A percentile compares a stretch with the other conserved stretches of the same genome.
These are phyloP conservation scores for Nerophis lumbriciformis DNA, from an alignment of 2,113 vertebrate genomes.

Conservation along the genomic window DNA sequence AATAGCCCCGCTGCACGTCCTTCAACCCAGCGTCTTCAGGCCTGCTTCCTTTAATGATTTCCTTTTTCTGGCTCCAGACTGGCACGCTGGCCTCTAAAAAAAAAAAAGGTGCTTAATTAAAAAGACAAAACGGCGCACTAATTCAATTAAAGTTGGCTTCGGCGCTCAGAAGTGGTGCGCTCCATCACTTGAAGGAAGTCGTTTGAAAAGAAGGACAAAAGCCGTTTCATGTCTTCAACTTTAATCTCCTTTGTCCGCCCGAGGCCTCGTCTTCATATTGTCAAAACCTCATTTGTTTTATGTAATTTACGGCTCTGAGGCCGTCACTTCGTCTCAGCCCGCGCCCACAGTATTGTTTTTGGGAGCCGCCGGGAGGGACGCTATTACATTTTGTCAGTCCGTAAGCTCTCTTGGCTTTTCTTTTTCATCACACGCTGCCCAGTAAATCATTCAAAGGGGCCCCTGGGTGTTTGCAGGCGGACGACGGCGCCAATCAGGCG, in stretches of 20 bases:
- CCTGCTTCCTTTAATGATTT: slow-evolving; percentile 29
- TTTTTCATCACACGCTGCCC: slow-evolving; percentile 45
- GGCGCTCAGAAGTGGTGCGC: slow-evolving; percentile 19
- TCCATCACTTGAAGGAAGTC: slow-evolving; percentile 3
- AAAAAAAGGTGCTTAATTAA: slow-evolving; percentile 45
- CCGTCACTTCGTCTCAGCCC: slow-evolving; percentile 31
- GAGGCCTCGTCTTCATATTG: slow-evolving; percentile 37
- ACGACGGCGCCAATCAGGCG: slow-evolving; percentile 47
- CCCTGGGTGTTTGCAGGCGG: slow-evolving; percentile 59
- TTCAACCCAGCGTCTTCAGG: slow-evolving; percentile 1
- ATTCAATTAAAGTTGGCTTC: slow-evolving; percentile 43
- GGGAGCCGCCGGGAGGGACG: slow-evolving; percentile 36
- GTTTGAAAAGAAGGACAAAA: slow-evolving; percentile 17
- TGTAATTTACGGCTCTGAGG: slow-evolving; percentile 48
- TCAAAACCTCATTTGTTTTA: slow-evolving; percentile 48
- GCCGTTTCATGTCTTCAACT: slow-evolving; percentile 34
- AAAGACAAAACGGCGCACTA: slow-evolving; percentile 52
- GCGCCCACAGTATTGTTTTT: slow-evolving; percentile 33
- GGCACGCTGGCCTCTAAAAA: slow-evolving; percentile 36
- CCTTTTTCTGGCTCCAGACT: slow-evolving; percentile 38
- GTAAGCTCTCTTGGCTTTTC: slow-evolving; percentile 40
- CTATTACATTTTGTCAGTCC: slow-evolving; percentile 45
- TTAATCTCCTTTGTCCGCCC: slow-evolving; percentile 24
- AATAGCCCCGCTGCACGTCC: too few species aligned
- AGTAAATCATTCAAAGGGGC: slow-evolving; percentile 57